Base-by-base conservation (phyloP, 2,797 vertebrate species). In the Leucoraja ocellata region DNA sequence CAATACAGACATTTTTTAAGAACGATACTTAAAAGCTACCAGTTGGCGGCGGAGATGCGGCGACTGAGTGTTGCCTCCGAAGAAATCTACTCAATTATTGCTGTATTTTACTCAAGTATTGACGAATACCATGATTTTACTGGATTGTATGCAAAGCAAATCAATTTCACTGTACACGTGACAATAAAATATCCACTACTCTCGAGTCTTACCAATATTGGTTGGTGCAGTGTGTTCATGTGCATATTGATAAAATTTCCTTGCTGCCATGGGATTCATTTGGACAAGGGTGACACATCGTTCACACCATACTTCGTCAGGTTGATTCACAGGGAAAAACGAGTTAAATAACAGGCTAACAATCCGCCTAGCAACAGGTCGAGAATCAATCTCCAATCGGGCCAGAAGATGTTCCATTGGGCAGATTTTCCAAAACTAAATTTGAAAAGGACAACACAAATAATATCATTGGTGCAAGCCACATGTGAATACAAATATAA, bases 351-450 rank as follows among this genome's bases (percentile, higher is more conserved):
- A 96, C 68, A 99, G 97, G 91, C 97, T 96, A 58, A 97, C 97
- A 0, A 99, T 96, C 32, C 99, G 97, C 81, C 97, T 98, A 0
- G 96, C 97, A 84, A 99, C 98, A 0, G 97, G 96, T 0, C 94
- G 96, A 0, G 98, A 97, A 94, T 99, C 98, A 0, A 94, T 94
- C 32, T 97, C 98, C 58, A 99, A 96, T 0, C 98, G 98, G 78
- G 95, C 95, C 94, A 99, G 95, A 83, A 99, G 97, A 94, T 99
- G 98, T 71, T 99, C 98, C 97, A 98, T 97, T 83, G 96, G 97
- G 94, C 98, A 99, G 93, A 99, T 97, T 25, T 98, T 97, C 99
- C 99, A 99, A 95, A 99, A 99, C 99, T 99, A 36, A 93, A 93
- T 63, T 80, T 73, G 77, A 61, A 25, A 83, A 93, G n/a, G 23